Conservation (phyloP, 2,888 invertebrate genomes). For the Agrotis clavis region DNA sequence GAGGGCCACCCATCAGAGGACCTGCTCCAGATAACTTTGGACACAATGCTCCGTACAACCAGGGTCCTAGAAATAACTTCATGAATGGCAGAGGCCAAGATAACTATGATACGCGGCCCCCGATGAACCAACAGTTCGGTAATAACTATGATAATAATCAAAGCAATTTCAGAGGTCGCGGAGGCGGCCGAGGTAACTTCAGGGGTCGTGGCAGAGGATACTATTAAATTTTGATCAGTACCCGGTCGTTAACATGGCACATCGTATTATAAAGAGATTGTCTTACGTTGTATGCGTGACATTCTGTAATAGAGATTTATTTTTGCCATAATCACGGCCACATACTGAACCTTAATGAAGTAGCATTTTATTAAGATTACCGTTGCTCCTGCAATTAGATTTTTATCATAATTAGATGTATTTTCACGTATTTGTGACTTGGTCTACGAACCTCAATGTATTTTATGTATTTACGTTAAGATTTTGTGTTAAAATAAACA, state of each 20-base stretch:
- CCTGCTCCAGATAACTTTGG: conserved; percentile 47
- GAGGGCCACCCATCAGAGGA: conserved; percentile 40
- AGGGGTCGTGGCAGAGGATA: conserved; percentile 79
- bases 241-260: background rate
- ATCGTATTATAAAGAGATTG: background rate
- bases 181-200: conserved; percentile 72
- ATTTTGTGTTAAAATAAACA: conserved; percentile 43
- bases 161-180: conserved; percentile 71
- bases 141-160: conserved; percentile 64
- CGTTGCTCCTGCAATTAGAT: conserved; percentile 30
- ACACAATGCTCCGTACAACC: conserved; percentile 62
- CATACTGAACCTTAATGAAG: background rate
- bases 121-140: conserved; percentile 68
- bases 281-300: background rate
- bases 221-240: conserved; percentile 33
- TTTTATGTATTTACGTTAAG: conserved; percentile 31
- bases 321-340: background rate
- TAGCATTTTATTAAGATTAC: conserved; percentile 23
- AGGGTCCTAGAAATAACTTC: conserved; percentile 73
- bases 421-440: conserved; percentile 37
- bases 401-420: conserved; percentile 30
- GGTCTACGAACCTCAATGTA: conserved; percentile 42
- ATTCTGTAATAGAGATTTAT: background rate
- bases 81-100: conserved; percentile 72
- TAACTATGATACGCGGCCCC: conserved; percentile 62